phyloP scores from a whole-genome alignment of 2,888 invertebrate species.

The Melolontha melolontha region DNA sequence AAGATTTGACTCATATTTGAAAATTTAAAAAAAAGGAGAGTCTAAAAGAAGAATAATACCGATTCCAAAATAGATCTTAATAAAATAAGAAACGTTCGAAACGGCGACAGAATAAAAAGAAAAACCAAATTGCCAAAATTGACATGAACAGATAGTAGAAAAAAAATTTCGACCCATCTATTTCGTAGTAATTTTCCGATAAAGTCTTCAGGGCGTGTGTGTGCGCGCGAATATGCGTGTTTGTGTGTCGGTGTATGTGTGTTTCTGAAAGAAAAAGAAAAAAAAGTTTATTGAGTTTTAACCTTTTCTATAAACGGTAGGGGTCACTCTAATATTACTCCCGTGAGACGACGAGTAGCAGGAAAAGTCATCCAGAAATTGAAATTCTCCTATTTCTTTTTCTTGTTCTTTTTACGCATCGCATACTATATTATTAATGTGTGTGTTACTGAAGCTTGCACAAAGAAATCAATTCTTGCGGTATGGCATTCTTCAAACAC shows the following conservation, averaged over 20 bases:
- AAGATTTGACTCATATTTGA: too few species aligned
- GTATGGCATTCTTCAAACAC: background rate
- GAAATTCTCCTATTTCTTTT: constrained; percentile 46
- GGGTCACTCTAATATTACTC: constrained; percentile 48
- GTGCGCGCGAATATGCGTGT: background rate
- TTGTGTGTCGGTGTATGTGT: background rate
- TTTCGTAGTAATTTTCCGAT: constrained; percentile 25
- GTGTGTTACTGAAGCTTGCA: constrained; percentile 21
- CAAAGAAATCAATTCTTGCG: constrained; percentile 33
- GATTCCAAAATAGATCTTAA: constrained; percentile 16
- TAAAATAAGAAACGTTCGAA: constrained; percentile 23
- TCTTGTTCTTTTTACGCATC: constrained; percentile 34
- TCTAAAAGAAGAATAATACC: constrained; percentile 5
- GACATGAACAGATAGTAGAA: constrained; percentile 19
- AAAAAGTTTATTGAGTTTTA: constrained; percentile 46
- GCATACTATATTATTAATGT: constrained; percentile 35
- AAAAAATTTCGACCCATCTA: constrained; percentile 26
- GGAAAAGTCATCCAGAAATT: constrained; percentile 48
- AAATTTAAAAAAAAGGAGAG: too few species aligned
- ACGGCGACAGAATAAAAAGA: background rate
- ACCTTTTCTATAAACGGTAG: constrained; percentile 48
- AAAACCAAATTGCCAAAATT: constrained; percentile 36
- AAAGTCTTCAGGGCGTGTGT: constrained; percentile 8
- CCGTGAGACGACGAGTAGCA: constrained; percentile 40
- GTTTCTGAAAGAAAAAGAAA: constrained; percentile 13